phyloP scores from a whole-genome alignment of 2,113 vertebrate species.

The Epinephelus cyanopodus region DNA sequence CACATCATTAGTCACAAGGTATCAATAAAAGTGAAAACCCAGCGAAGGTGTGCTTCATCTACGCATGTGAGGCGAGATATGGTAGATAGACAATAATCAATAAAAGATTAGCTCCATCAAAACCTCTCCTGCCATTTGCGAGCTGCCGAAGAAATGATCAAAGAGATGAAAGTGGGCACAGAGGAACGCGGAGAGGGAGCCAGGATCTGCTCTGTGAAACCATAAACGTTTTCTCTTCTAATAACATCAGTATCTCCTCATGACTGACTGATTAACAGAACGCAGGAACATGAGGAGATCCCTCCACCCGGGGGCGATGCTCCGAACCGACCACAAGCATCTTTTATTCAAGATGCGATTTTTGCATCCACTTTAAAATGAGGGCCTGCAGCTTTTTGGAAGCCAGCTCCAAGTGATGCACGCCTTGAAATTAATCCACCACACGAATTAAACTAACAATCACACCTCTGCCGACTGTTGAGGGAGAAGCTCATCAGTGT shows the following conservation, averaged over 20 bases:
- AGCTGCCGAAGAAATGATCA: background rate
- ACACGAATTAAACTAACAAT: background rate
- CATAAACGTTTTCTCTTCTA: background rate
- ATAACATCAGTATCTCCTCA: background rate
- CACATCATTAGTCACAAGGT: background rate
- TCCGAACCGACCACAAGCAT: constrained; percentile 8
- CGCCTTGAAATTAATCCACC: background rate
- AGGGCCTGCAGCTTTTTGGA: constrained; percentile 25
- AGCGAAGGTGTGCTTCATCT: background rate
- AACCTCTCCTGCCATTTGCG: background rate
- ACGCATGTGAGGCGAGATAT: background rate
- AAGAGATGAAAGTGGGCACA: background rate
- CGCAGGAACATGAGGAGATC: background rate
- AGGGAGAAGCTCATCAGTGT: background rate
- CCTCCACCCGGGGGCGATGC: background rate
- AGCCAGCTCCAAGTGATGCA: constrained; percentile 28
- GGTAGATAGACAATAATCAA: background rate
- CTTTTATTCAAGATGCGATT: constrained; percentile 59
- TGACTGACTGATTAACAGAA: background rate
- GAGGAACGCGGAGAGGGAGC: background rate
- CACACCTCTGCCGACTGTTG: background rate
- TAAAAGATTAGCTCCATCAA: background rate
- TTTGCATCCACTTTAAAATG: constrained; percentile 32
- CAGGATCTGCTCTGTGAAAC: background rate
- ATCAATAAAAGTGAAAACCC: background rate